Conservation (phyloP, 1,140 invertebrate species). For the Phymastichus coffea region DNA sequence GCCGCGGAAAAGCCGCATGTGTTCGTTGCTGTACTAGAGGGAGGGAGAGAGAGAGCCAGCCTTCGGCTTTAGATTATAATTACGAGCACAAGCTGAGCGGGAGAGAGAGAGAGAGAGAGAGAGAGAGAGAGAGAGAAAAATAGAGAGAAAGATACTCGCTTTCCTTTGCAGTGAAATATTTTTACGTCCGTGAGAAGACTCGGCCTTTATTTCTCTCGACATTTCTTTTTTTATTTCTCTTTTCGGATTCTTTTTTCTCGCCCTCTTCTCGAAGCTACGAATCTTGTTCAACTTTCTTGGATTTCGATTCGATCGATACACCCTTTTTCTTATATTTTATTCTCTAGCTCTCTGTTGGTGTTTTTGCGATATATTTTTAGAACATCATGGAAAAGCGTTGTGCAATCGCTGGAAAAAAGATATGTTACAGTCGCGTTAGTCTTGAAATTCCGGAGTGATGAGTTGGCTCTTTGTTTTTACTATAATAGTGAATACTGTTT, state of each 20-base stretch:
- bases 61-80: slow-evolving; percentile 35
- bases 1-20: neutral
- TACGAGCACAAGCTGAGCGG: slow-evolving; percentile 32
- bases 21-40: neutral
- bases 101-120: slow-evolving; percentile 3
- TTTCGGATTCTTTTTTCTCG: too few relatives aligned
- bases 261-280: too few relatives aligned
- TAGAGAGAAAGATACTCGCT: neutral
- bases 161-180: slow-evolving; percentile 25
- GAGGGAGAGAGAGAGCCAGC: neutral
- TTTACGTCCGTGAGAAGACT: slow-evolving; percentile 21
- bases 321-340: too few relatives aligned
- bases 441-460: slow-evolving; percentile 11
- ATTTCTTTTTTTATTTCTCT: slow-evolving; percentile 2
- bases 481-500: neutral
- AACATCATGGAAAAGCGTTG: too few relatives aligned
- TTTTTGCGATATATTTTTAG: too few relatives aligned
- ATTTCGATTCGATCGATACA: too few relatives aligned
- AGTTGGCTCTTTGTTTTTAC: neutral
- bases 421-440: neutral
- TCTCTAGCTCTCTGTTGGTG: too few relatives aligned
- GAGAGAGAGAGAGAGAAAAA: neutral
- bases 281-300: neutral
- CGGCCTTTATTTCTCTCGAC: slow-evolving; percentile 6
- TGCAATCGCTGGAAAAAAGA: too few relatives aligned